Conservation (phyloP, 37 sponge, comb jelly and placozoan species). For the Diacarnus erythraeanus region DNA sequence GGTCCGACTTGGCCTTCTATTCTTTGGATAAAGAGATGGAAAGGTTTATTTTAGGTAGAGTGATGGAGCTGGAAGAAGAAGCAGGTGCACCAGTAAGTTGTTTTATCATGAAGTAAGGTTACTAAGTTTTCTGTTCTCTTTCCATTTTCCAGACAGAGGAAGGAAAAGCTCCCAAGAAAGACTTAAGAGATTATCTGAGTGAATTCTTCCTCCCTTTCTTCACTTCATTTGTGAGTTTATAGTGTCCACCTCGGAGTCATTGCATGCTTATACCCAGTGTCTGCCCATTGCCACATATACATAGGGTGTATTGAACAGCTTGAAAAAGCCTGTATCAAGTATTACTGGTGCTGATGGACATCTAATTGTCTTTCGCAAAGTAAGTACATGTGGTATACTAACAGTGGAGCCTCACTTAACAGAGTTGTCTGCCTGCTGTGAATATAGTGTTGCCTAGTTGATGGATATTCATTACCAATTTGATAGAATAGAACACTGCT, state of each 20-base stretch:
- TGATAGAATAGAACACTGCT: too few relatives aligned
- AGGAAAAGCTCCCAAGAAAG: not conserved
- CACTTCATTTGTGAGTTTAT: constrained; percentile 54
- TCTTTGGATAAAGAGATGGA: constrained; percentile 48
- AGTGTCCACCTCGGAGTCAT: not conserved
- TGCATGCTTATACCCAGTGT: not conserved
- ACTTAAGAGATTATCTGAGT: constrained; percentile 34
- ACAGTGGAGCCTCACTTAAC: too few relatives aligned
- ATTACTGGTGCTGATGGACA: constrained; percentile 37
- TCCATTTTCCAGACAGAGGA: constrained; percentile 14
- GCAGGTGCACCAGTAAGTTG: constrained; percentile 15
- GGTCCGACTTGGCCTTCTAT: constrained; percentile 47
- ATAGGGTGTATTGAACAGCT: constrained; percentile 35
- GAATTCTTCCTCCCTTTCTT: constrained; percentile 56
- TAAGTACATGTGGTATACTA: too few relatives aligned
- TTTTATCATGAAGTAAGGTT: not conserved
- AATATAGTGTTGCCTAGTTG: too few relatives aligned
- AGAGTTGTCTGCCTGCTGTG: too few relatives aligned
- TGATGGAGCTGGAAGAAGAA: constrained; percentile 1
- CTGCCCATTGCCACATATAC: not conserved
- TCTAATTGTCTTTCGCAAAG: constrained; percentile 55
- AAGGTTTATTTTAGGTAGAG: not conserved
- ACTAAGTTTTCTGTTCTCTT: not conserved
- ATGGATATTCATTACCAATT: too few relatives aligned
- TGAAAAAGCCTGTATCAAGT: constrained; percentile 39